Evolutionary conservation across 2,113 vertebrate species (phyloP).

Genomic region (Gymnarchus niloticus): DNA sequence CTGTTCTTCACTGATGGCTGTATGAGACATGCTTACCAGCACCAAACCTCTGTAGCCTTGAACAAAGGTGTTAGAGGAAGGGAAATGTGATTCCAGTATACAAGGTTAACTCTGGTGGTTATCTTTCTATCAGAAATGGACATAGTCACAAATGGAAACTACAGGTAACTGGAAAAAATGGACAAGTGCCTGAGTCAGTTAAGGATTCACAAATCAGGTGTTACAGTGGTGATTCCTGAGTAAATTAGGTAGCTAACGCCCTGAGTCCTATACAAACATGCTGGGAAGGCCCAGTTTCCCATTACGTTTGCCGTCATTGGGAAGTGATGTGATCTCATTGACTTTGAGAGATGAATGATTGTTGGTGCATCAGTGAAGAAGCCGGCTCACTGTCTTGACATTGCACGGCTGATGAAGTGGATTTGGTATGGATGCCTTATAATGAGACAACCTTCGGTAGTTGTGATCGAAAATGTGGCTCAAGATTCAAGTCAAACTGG

Average conservation of each 20-base stretch:
- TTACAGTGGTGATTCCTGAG: not conserved
- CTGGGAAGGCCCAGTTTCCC: not conserved
- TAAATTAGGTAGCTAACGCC: too few species aligned
- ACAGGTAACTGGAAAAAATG: not conserved
- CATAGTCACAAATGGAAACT: not conserved
- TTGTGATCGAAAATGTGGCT: not conserved
- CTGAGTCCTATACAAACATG: too few species aligned
- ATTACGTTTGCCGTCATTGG: not conserved
- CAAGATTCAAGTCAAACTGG: not conserved
- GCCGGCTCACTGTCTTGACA: not conserved
- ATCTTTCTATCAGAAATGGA: not conserved
- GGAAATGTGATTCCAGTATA: not conserved
- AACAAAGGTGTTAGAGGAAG: not conserved
- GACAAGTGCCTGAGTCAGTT: not conserved
- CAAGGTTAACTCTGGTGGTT: not conserved
- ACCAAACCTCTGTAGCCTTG: conserved; percentile 5
- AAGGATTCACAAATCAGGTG: not conserved
- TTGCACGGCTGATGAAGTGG: not conserved
- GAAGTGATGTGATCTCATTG: not conserved
- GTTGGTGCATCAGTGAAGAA: not conserved
- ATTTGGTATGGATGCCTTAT: not conserved
- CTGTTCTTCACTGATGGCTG: not conserved
- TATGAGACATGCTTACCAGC: not conserved
- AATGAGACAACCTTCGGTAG: not conserved
- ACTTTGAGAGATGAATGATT: not conserved